Conservation (phyloP, 2,888 invertebrate species). For the Tricholauxania praeusta region DNA sequence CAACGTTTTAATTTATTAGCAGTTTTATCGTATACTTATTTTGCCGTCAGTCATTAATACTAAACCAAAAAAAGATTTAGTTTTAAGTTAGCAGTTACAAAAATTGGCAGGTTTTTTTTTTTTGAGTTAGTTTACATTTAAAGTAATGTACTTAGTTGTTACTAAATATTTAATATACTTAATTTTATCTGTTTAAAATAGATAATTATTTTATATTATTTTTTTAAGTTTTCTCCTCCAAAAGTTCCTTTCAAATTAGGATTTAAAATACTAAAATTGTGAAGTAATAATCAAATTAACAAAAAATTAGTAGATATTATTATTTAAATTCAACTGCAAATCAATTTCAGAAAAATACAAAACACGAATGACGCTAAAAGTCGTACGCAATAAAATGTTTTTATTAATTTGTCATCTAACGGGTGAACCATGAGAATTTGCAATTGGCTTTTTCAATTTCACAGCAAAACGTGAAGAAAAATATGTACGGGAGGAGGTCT, state of each 20-base stretch:
- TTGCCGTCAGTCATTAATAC: conserved; percentile 43
- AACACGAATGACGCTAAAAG: conserved; percentile 41
- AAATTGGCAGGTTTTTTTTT: not conserved
- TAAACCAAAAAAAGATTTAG: conserved; percentile 61
- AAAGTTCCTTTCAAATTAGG: not conserved
- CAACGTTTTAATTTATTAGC: not conserved
- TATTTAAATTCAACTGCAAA: conserved; percentile 3
- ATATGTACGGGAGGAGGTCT: no score
- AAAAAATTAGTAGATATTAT: conserved; percentile 8
- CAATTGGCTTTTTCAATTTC: no score
- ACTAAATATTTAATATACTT: no score
- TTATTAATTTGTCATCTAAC: not conserved
- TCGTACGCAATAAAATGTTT: conserved; percentile 54
- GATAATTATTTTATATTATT: not conserved
- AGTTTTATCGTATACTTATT: conserved; percentile 14
- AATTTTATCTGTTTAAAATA: no score
- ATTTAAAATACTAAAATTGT: no score
- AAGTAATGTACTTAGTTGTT: no score
- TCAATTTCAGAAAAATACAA: conserved; percentile 5
- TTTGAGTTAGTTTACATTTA: no score
- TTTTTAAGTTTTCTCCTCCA: not conserved
- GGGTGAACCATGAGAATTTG: no score
- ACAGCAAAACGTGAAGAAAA: no score
- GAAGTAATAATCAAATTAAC: conserved; percentile 15
- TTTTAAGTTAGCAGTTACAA: conserved; percentile 57